These are phyloP conservation scores for Yoshiicerus persimilis DNA, from an alignment of 1,140 invertebrate genomes.

Conservation along the genomic window DNA sequence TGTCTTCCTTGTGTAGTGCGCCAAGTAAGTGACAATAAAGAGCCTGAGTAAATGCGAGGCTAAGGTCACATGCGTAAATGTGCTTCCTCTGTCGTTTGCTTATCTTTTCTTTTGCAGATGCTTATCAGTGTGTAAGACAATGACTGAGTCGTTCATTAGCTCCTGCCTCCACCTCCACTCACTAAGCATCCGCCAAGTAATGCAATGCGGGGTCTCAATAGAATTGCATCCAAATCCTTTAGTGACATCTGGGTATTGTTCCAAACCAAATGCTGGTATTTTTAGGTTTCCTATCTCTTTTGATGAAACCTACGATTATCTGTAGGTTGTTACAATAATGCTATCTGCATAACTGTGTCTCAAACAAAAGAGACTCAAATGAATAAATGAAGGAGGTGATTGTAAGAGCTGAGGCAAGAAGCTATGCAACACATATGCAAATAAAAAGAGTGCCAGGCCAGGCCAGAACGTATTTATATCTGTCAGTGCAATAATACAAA, in stretches of 20 bases:
- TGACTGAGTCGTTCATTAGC: neutral
- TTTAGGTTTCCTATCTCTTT: neutral
- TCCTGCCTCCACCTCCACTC: neutral
- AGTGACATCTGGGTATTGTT: neutral
- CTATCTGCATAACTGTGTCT: neutral
- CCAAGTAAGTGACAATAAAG: neutral
- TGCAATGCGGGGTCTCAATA: neutral
- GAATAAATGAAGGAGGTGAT: neutral
- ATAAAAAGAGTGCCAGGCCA: neutral
- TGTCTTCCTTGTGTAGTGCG: too few species aligned
- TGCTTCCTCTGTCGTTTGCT: neutral
- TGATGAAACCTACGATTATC: neutral
- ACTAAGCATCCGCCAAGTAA: neutral
- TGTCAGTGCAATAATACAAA: too few species aligned
- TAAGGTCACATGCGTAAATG: slow-evolving; percentile 3
- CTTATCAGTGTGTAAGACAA: neutral
- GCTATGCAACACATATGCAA: neutral
- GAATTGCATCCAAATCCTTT: neutral
- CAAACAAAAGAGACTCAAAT: neutral
- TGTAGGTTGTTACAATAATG: neutral
- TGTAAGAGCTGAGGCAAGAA: neutral
- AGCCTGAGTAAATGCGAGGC: neutral
- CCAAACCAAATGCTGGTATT: neutral
- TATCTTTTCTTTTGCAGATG: neutral
- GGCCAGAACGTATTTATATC: too few species aligned